Evolutionary conservation across 1,140 invertebrate genomes (phyloP), one percentile per base, ranked within the genome.

Genomic region (Drosophila kepulauana): DNA sequence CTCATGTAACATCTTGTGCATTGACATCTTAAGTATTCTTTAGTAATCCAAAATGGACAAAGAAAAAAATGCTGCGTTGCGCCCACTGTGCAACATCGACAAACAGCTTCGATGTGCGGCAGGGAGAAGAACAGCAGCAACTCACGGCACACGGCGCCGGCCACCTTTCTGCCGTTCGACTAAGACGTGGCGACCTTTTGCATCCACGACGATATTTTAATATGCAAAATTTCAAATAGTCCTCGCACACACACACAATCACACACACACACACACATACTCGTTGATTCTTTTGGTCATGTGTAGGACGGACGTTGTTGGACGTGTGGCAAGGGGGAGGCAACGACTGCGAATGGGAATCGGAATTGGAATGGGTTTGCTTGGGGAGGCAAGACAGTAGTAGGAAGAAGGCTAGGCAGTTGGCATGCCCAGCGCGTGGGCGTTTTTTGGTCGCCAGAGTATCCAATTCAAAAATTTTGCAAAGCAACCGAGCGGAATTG

Each of bases 201-300:
- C 85, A 89, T 81, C 72, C 78, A 84, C 85, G 85, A 88, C 85
- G 87, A 88, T 88, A 89, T 89, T 88, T 88, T 89, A 88, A 88
- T 88, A 88, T 88, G 86, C 85, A 85, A 88, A 88, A 88, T 88
- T 84, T 88, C 80, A 84, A 88, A 88, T 84, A 80, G 77, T 78
- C 71, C 81, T 64, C 20, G 38, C 41, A 49, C 56, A 56, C 64
- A 72, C 33, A 20, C 46, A 35, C 48, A 25, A 3, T 20, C 20
- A 43, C 66, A 70, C 71, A 70, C 59, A 69, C 58, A 70, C 64
- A 62, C 25, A 48, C 66, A 10, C 28, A 54, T 28, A 73, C 38
- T 49, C 67, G 72, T 59, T 74, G 77, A 85, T 74, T 80, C 81
- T 52, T 82, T 75, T 88, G 84, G 84, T 87, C 84, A 87, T 80